Evolutionary conservation across 2,888 invertebrate species (phyloP), one percentile per base, ranked within the genome.

Genomic region (Leptarthrus brevirostris): DNA sequence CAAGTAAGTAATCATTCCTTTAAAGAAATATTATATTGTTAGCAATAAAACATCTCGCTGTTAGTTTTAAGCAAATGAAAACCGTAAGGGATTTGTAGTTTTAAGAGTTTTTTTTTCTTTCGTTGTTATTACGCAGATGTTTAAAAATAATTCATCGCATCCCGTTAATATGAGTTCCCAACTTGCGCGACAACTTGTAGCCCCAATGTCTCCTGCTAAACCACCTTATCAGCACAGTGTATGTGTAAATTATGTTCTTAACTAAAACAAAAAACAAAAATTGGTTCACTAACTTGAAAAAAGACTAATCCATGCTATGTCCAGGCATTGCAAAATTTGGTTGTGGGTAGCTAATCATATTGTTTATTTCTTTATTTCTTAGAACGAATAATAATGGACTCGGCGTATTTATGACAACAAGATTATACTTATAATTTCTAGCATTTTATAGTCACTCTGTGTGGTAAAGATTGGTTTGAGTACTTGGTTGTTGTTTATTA

Each of bases 161-260:
- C 83, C 81, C 80, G 82, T 84, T 83, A 86, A 82, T 83, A 86
- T 88, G 87, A 86, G 86, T 85, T 88, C 88, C 85, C 88, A 88
- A 86, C 87, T 88, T 82, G 88, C 88, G 81, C 87, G 88, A 78
- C 88, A 88, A 85, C 87, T 88, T 84, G 87, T 88, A 81, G 88
- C 88, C 83, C 88, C 88, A 83, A 86, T 87, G 84, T 86, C 88
- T 83, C 83, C 86, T 74, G 82, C 82, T 81, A 86, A 84, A 82
- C 82, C 87, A 77, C 77, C 80, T 80, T 86, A 86, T 85, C 87
- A 87, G 66, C 75, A 76, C 86, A 79, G 79, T 78, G 79, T 80
- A 80, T 77, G 80, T 80, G 76, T 52, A 77, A 52, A 70, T 54
- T 53, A 71, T 71, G 54, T 71, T 71, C 22, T 71, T 54, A 54